Evolutionary conservation across 2,888 invertebrate species (phyloP), one percentile per base, ranked within the genome.

Genomic region (Neria commutata): DNA sequence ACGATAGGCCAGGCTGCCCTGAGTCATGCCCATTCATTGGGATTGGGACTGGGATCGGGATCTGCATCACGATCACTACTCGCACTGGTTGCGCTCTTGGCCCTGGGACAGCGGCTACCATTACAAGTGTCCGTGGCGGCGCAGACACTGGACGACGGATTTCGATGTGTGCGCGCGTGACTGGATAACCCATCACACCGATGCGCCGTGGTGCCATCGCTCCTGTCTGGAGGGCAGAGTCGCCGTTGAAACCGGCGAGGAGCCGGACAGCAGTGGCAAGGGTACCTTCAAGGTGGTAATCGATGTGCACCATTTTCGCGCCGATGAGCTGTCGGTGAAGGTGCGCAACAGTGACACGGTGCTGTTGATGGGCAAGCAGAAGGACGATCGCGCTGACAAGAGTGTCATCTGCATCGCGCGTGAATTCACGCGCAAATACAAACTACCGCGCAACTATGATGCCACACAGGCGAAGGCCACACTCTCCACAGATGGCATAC

Each of bases 251-350:
- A 71, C 70, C 5, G 77, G 76, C 34, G 68, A 70, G 1, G 76
- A 78, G 48, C 68, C 72, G 14, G 73, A 76, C 8, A 69, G 73
- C 8, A 54, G 64, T 33, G 76, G 79, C 2, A 74, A 76, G 17
- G 78, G 80, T 54, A 76, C 78, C 6, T 79, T 76, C 57, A 75
- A 75, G 55, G 76, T 79, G 42, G 66, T 79, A 24, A 67, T 79
- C 29, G 80, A 80, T 67, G 77, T 77, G 40, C 77, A 76, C 58
- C 77, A 78, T 59, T 80, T 80, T 42, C 75, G 72, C 54, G 68
- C 67, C 23, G 67, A 73, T 37, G 81, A 80, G 63, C 67, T 81
- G 26, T 67, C 69, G 1, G 67, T 80, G 6, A 79, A 76, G 67
- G 78, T 78, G 3, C 75, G 72, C 59, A 73, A 79, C 50, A 75